Base-by-base conservation (phyloP, 1,140 invertebrate species). In the Liolophura sinensis region DNA sequence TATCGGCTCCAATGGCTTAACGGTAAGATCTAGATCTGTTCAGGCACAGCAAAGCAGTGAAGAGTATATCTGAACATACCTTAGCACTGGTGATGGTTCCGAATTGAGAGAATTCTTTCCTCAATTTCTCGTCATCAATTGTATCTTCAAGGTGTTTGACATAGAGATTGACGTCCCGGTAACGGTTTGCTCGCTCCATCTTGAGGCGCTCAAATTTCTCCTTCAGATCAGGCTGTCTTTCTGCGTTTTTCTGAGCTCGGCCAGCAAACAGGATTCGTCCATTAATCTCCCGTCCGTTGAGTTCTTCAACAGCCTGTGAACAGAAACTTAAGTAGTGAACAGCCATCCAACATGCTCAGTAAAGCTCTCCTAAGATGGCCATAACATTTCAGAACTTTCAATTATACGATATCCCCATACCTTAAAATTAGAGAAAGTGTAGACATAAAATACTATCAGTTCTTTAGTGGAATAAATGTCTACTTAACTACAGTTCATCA, bases 101-200 rank as follows among this genome's bases (percentile, higher is more conserved):
- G 84, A 95, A 98, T 60, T 90, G 89, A 65, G 92, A 89, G 85
- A 99, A 99, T 85, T 98, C 95, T 78, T 96, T 95, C 24, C 95
- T 89, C 15, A 99, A 87, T 70, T 92, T 89, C 80, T 99, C 96
- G 85, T 99, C 96, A 85, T 98, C 95, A 80, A 99, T 97, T 15
- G 91, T 92, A 78, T 99, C 97, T 85, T 99, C 97, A 73, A 99
- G 86, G 83, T 99, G 99, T 83, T 99, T 99, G 0, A 99, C 96
- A 85, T 99, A 99, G 69, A 99, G 87, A 83, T 99, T 99, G 3
- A 99, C 96, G 57, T 97, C 97, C 76, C 88, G 87, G 78, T 87
- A 88, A 27, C 96, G 90, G 78, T 92, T 98, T 74, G 98, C 88
- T 31, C 96, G 89, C 83, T 99, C 97, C 75, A 94, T 92, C 84